Base-by-base conservation (phyloP, 37 sponge, comb jelly and placozoan genomes). In the Amphimedon queenslandica region DNA sequence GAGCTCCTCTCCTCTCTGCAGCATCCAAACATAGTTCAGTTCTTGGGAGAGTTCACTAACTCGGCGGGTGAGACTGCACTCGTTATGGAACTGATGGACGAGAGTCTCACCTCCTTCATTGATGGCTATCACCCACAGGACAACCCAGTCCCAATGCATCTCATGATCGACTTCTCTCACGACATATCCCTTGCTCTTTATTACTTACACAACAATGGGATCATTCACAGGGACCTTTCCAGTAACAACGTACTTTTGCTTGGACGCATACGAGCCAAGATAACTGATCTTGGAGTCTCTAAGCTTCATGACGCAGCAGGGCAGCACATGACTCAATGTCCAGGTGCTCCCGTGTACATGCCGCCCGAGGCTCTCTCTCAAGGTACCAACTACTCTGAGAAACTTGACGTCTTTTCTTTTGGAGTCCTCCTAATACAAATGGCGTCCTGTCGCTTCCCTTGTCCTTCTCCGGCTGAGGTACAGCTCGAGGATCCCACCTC, bases 61-160 rank as follows among this genome's bases (percentile, higher is more conserved):
- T 67, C 67, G 16, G 34, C 77, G 11, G 37, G 67, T 5, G 55
- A 41, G 67, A 31, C 77, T 42, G 67, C 70, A 29, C 37, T 75
- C 4, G 42, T 82, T 2, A 75, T 82, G 77, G 83, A 82, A 63
- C 64, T 69, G 24, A 82, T 82, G 71, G 71, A 82, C 35, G 83
- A 82, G 61, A 82, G 69, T 61, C 38, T 82, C 30, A 82, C 83
- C 33, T 40, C 43, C 21, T 82, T 76, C 56, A 51, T 82, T 18
- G 65, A 75, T 37, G n/a, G 34, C 10, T 51, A 60, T 0, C 36
- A 69, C 1, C 8, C 13, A 18, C 13, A 8, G 8, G 13, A 18
- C 13, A 23, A 63, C 18, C 43, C 43, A 23, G 32, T 82, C 23
- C 65, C 77, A 10, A 39, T 53, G 24, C 53, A 43, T 31, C 69